phyloP scores from a whole-genome alignment of 2,888 invertebrate species.

The Tanypteryx hageni region DNA sequence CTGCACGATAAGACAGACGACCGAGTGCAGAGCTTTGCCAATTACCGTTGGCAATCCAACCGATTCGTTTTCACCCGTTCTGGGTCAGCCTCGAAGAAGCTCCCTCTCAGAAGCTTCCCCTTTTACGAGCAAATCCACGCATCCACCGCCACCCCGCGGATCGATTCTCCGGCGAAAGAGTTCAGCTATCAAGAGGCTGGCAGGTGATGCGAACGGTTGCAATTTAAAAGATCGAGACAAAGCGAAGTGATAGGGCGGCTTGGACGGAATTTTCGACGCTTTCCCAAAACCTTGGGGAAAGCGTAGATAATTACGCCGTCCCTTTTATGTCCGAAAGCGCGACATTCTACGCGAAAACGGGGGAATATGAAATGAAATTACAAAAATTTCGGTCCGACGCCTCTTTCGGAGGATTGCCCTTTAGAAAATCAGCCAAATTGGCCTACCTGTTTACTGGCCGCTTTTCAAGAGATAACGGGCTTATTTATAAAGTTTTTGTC shows the following conservation, averaged over 20 bases:
- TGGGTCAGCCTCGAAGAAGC: background rate
- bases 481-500: background rate
- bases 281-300: background rate
- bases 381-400: background rate
- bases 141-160: background rate
- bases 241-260: background rate
- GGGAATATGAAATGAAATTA: background rate
- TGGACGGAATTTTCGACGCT: background rate
- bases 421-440: background rate
- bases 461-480: background rate
- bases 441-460: background rate
- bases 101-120: background rate
- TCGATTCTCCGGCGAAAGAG: background rate
- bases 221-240: no score
- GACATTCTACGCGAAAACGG: background rate
- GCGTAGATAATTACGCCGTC: background rate
- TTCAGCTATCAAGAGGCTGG: no score
- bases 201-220: no score
- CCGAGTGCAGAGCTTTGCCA: background rate
- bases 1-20: background rate
- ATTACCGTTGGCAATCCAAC: conserved; percentile 18
- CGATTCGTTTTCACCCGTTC: conserved; percentile 28
- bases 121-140: background rate
- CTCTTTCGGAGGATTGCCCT: background rate
- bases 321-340: background rate